Evolutionary conservation across 2,113 vertebrate species (phyloP).

Genomic region (Arvicanthis niloticus): DNA sequence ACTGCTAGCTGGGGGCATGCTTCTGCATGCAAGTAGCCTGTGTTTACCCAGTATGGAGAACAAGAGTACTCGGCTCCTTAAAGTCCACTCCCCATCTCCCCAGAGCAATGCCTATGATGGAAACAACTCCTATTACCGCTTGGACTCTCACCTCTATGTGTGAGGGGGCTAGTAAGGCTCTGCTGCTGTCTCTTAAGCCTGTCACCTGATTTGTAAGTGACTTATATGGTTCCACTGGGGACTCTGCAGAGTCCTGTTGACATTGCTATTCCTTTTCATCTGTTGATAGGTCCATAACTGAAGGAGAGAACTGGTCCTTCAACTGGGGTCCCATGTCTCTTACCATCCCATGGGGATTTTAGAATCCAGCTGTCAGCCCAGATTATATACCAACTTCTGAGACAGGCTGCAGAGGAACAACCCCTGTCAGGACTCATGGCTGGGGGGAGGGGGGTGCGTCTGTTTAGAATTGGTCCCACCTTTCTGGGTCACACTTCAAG

Average conservation of each 20-base stretch:
- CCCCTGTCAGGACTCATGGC: not conserved
- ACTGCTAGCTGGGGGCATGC: rapidly evolving
- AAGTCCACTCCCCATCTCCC: not conserved
- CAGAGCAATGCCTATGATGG: not conserved
- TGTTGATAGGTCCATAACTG: not conserved
- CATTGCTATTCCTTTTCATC: not conserved
- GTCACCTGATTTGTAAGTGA: not conserved
- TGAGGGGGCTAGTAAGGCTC: not conserved
- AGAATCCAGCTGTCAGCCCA: not conserved
- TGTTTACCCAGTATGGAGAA: not conserved
- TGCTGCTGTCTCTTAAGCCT: not conserved
- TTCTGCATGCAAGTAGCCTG: rapidly evolving
- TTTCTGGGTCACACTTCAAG: not conserved
- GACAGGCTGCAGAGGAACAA: too few species aligned
- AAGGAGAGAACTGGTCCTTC: not conserved
- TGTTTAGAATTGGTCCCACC: not conserved
- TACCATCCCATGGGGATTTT: not conserved
- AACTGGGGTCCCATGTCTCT: not conserved
- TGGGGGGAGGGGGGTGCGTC: not conserved
- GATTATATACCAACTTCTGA: not conserved
- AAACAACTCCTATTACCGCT: not conserved
- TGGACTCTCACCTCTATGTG: not conserved
- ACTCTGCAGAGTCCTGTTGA: not conserved
- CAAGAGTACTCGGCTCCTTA: not conserved
- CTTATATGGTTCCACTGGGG: not conserved